Conservation (phyloP, 2,797 vertebrate species). For the Tangara arthus region DNA sequence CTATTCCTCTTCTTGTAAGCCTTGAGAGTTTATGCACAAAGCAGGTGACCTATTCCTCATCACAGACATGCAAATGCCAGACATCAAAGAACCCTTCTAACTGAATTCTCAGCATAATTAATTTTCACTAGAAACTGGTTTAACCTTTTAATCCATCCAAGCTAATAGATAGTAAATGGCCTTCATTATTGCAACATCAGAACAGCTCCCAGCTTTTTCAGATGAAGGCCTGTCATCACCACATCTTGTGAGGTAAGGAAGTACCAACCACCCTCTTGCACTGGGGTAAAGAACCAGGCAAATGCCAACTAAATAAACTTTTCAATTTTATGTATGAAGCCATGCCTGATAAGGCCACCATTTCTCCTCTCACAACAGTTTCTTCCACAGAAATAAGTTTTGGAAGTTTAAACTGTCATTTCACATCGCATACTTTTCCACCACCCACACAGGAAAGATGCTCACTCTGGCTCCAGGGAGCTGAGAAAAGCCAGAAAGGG, state of each 20-base stretch:
- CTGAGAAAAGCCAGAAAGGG: background rate
- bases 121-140: constrained; percentile 55
- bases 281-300: background rate
- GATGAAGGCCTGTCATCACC: background rate
- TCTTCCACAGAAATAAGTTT: background rate
- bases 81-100: constrained; percentile 35
- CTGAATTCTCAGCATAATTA: constrained; percentile 38
- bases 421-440: background rate
- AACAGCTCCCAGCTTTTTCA: background rate
- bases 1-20: background rate
- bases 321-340: background rate
- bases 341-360: background rate
- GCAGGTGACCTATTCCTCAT: constrained; percentile 37
- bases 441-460: background rate
- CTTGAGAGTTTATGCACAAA: constrained; percentile 25
- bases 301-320: constrained; percentile 30
- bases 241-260: background rate
- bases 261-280: background rate
- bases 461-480: background rate
- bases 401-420: background rate
- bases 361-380: background rate
- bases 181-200: constrained; percentile 34
- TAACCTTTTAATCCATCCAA: constrained; percentile 58
- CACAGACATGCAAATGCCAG: constrained; percentile 51
- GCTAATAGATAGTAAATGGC: constrained; percentile 51